Percentiles rank a stretch among this genome's conserved stretches.
Evolutionary conservation across 1,140 invertebrate species (phyloP).

Genomic region (Subanguina moxae): DNA sequence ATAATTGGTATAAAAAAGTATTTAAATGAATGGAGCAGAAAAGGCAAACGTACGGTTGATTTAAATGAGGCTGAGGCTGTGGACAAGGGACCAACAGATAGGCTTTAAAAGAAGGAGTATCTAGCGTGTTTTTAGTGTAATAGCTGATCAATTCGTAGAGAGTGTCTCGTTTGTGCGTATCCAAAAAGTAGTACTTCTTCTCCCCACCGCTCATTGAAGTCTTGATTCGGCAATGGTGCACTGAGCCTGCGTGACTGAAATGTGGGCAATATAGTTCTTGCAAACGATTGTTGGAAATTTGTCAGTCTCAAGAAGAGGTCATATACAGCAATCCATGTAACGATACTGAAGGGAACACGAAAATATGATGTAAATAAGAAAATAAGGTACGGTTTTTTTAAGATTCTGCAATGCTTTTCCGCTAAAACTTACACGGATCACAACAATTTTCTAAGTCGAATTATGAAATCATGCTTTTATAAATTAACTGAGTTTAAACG

Average conservation of each 20-base stretch:
- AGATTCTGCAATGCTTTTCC: too few relatives aligned
- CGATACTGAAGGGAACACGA: too few relatives aligned
- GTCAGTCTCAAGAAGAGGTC: too few relatives aligned
- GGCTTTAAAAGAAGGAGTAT: slow-evolving; percentile 49
- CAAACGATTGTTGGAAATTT: too few relatives aligned
- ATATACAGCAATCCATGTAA: too few relatives aligned
- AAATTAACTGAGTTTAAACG: too few relatives aligned
- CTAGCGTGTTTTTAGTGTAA: slow-evolving; percentile 51
- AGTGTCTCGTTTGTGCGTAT: slow-evolving; percentile 53
- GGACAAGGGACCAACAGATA: slow-evolving; percentile 49
- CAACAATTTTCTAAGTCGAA: too few relatives aligned
- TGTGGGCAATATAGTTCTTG: neutral
- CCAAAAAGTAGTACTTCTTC: slow-evolving; percentile 56
- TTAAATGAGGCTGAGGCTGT: slow-evolving; percentile 56
- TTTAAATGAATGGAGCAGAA: too few relatives aligned
- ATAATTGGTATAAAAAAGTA: slow-evolving; percentile 10
- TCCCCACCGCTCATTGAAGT: slow-evolving; percentile 44
- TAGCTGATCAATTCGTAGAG: slow-evolving; percentile 58
- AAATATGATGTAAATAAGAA: too few relatives aligned
- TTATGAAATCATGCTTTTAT: too few relatives aligned
- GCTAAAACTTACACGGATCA: too few relatives aligned
- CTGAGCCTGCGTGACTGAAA: slow-evolving; percentile 29
- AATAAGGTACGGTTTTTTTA: too few relatives aligned
- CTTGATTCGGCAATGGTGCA: slow-evolving; percentile 54
- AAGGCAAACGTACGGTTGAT: slow-evolving; percentile 42